Percentiles rank a stretch among this genome's conserved stretches.
These are phyloP conservation scores for Eupithecia vulgata DNA, from an alignment of 2,888 invertebrate species.

Conservation along the genomic window DNA sequence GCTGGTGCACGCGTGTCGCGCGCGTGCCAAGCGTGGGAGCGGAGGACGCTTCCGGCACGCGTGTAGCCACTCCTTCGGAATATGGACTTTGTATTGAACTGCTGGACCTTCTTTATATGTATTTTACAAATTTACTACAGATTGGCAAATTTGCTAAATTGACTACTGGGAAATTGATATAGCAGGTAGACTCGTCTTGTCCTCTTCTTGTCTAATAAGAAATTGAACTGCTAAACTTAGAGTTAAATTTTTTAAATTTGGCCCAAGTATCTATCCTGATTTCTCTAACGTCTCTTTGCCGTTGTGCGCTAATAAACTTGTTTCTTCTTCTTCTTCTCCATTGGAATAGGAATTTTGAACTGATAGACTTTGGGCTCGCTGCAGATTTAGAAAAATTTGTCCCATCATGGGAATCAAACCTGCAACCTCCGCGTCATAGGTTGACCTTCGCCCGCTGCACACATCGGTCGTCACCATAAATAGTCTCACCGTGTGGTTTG, in stretches of 20 bases:
- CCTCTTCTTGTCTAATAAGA: neutral
- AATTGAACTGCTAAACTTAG: neutral
- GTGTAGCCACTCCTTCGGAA: slow-evolving; percentile 16
- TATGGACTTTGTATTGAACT: neutral
- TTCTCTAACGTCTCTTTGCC: too few species aligned
- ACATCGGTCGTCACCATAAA: too few species aligned
- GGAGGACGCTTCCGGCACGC: slow-evolving; percentile 72
- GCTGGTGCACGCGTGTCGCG: slow-evolving; percentile 45
- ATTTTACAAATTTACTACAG: neutral
- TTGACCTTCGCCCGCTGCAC: too few species aligned
- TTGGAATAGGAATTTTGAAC: too few species aligned
- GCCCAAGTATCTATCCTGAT: too few species aligned
- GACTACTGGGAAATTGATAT: neutral
- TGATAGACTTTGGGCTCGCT: too few species aligned
- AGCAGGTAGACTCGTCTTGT: neutral
- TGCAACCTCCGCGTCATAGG: too few species aligned
- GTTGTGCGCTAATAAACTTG: too few species aligned
- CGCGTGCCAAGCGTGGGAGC: slow-evolving; percentile 79
- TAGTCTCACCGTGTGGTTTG: neutral
- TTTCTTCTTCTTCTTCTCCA: too few species aligned
- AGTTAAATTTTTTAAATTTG: too few species aligned
- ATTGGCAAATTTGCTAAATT: neutral
- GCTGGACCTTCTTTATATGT: neutral
- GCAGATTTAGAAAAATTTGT: too few species aligned
- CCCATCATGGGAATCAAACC: too few species aligned